phyloP scores from a whole-genome alignment of 2,797 vertebrate genomes.

The Tiaroga cobitis region DNA sequence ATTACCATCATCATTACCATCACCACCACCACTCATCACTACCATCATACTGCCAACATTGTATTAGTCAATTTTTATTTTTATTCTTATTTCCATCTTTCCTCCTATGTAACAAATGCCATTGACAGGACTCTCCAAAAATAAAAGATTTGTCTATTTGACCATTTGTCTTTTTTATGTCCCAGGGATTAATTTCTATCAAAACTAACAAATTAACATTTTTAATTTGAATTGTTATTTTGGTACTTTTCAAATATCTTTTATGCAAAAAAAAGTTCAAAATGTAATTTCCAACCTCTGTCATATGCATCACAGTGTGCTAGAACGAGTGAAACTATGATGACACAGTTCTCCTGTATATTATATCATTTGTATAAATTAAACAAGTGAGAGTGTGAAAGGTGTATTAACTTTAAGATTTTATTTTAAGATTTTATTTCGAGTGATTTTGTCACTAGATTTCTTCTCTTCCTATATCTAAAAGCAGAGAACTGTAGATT shows the following conservation, averaged over 20 bases:
- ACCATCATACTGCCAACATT: too few species aligned
- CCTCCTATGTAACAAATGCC: too few species aligned
- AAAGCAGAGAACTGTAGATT: constrained; percentile 24
- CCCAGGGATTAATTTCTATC: background rate
- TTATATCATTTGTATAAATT: background rate
- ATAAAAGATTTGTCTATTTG: too few species aligned
- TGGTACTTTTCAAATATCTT: background rate
- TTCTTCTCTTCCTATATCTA: constrained; percentile 23
- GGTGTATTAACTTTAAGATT: background rate
- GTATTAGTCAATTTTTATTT: too few species aligned
- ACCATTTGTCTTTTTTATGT: background rate
- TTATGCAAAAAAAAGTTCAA: background rate
- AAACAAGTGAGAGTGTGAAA: background rate
- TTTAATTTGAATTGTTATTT: background rate
- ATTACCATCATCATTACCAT: too few species aligned
- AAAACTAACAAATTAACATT: background rate
- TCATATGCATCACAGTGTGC: background rate
- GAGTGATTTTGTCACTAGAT: constrained; percentile 28
- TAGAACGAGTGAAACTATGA: background rate
- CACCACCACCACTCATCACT: too few species aligned
- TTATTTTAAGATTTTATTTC: background rate
- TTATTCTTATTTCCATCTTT: too few species aligned
- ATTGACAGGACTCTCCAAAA: too few species aligned
- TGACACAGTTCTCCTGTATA: background rate
- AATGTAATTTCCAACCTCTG: background rate